Evolutionary conservation across 2,113 vertebrate genomes (phyloP).

Genomic region (Megaceryle torquata): DNA sequence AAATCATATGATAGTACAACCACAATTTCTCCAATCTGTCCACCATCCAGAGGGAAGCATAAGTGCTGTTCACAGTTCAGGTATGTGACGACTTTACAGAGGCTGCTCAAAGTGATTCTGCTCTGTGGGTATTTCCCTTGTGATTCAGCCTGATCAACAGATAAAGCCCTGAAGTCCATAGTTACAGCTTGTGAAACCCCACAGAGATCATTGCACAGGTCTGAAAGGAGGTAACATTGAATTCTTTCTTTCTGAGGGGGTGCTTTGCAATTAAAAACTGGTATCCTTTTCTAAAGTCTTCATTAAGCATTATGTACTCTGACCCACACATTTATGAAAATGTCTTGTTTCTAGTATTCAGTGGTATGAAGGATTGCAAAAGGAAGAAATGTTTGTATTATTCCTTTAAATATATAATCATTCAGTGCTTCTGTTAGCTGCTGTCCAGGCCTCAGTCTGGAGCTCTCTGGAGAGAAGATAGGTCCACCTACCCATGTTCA

Average conservation of each 20-base stretch:
- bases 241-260: not conserved
- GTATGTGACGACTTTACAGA: conserved; percentile 62
- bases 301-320: not conserved
- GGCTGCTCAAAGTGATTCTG: not conserved
- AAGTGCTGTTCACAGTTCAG: conserved; percentile 76
- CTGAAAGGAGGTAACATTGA: not conserved
- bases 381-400: not conserved
- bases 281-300: not conserved
- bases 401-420: not conserved
- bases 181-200: not conserved
- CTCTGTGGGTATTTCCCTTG: not conserved
- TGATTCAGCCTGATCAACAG: not conserved
- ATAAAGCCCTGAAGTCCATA: not conserved
- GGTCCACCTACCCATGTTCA: not conserved
- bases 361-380: not conserved
- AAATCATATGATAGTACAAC: conserved; percentile 83
- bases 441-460: not conserved
- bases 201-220: not conserved
- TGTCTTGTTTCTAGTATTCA: not conserved
- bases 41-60: conserved; percentile 76
- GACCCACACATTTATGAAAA: not conserved
- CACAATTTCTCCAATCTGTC: conserved; percentile 87
- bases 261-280: not conserved
- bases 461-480: not conserved
- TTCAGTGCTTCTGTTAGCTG: not conserved